Evolutionary conservation across 2,797 vertebrate species (phyloP), one percentile per base, ranked within the genome.

Genomic region (Myotis vivesi): DNA sequence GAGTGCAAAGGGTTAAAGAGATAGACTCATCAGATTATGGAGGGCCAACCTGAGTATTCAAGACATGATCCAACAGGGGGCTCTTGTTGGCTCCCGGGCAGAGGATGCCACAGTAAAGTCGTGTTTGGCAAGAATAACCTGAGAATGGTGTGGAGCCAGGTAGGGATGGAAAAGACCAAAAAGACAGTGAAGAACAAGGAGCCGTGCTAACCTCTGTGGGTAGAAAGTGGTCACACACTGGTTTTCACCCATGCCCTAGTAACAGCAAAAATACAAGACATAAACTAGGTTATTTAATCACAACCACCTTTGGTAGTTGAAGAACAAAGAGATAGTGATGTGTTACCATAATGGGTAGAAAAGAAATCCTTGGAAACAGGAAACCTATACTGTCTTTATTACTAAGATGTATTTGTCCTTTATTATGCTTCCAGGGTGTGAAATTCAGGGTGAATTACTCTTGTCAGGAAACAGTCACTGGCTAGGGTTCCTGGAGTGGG

Each of bases 371-470:
- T 87, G 46, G 62, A 90, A 41, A 49, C 25, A 71, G 76, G n/a
- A 94, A 91, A 68, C 25, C 23, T 89, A 4, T 57, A 33, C 22
- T 55, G n/a, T 77, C 28, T 91, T 64, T 80, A 77, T 71, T 73
- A 46, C 53, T 71, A 79, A 76, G 25, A 73, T 72, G 38, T 62
- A 73, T 49, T 82, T 93, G 28, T 72, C 22, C 71, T 41, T 91
- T 72, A 28, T 59, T 92, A 36, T 76, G 23, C 62, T 88, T 89
- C 8, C 51, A 89, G 36, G 28, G 9, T 87, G 51, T 91, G 66
- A 83, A 93, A 81, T 72, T 95, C 8, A 46, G 84, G n/a, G 44
- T 94, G 28, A 87, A 62, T 83, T 41, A n/a, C 16, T 88, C 19
- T 84, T 84, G 19, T 95, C 49, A 64, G 71, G 62, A 80, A 85